Percentiles rank a stretch among this genome's conserved stretches.
Conservation (phyloP, 2,797 vertebrate genomes). For the Loris lydekkerianus region DNA sequence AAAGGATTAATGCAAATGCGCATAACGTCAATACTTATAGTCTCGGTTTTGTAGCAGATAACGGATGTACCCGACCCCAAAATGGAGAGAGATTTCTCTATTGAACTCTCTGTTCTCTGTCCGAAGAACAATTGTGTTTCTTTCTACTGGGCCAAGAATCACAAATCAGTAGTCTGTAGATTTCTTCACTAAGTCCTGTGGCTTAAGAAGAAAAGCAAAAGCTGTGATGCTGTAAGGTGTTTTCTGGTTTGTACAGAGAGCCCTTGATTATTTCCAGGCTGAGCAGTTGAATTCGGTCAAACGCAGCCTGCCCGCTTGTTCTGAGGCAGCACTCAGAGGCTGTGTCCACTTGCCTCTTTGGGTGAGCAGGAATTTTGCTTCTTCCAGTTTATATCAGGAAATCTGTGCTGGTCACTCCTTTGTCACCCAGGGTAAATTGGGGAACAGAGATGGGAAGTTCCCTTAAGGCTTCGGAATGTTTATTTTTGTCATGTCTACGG, state of each 20-base stretch:
- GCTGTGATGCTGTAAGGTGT: not conserved
- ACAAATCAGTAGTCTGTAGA: constrained; percentile 12
- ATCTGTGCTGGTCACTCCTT: not conserved
- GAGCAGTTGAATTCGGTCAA: constrained; percentile 35
- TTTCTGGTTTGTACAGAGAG: not conserved
- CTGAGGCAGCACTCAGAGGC: not conserved
- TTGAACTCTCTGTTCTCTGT: constrained; percentile 37
- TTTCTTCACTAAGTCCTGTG: constrained; percentile 32
- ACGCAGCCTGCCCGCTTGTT: not conserved
- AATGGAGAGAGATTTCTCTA: not conserved
- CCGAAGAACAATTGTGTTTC: not conserved
- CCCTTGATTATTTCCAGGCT: constrained; percentile 10
- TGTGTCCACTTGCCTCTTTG: not conserved
- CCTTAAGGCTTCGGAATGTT: not conserved
- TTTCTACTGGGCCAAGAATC: not conserved
- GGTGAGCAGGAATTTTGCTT: not conserved
- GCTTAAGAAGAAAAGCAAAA: constrained; percentile 67
- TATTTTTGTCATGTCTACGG: not conserved
- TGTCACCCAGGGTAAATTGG: not conserved
- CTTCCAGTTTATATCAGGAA: not conserved
- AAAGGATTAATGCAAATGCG: constrained; percentile 79
- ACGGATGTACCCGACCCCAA: not conserved
- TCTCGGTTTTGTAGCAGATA: not conserved
- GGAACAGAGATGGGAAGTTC: not conserved
- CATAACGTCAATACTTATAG: constrained; percentile 45